Base-by-base conservation (phyloP, 2,113 vertebrate genomes). In the Hymenochirus boettgeri region DNA sequence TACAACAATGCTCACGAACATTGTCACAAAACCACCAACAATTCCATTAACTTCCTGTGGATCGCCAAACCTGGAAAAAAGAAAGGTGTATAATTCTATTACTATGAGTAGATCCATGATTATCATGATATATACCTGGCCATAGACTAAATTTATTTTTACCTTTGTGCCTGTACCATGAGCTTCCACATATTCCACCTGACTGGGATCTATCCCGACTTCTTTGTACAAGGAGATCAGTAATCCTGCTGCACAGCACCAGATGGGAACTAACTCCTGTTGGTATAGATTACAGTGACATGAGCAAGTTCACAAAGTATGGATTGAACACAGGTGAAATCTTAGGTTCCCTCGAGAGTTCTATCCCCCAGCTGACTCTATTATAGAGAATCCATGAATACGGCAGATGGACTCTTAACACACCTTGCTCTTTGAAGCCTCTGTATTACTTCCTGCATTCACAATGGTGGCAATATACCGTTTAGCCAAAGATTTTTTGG, bases 151-250 rank as follows among this genome's bases (percentile, higher is more conserved):
- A 8, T 35, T 4, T 35, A 4, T 8, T 15, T 73, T 81, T 71
- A 97, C 96, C 94, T 95, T 96, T 45, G 96, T 99, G 71, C 96
- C 96, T 0, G 96, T 99, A 45, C 96, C 96, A 1, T 99, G 96
- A 33, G 96, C 91, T 80, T 99, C 96, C 2, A 98, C 0, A 50
- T 93, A 99, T 63, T 99, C 96, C 45, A 97, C 87, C 55, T 93
- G 85, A 55, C 81, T 86, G 0, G 91, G 86, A 13, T 57, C 52
- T 64, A 94, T 55, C 8, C 85, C 79, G 0, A 74, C 78, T 2
- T 90, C 86, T 59, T 57, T 62, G 54, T 94, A 94, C 52, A 99
- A 77, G 4, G 90, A 85, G 2, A 76, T 71, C 21, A 97, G 71
- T 69, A 99, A 72, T 69, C 76, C 54, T 83, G 81, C 74, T 99